phyloP scores from a whole-genome alignment of 2,797 vertebrate species.

The Mormyrops boulengeri region DNA sequence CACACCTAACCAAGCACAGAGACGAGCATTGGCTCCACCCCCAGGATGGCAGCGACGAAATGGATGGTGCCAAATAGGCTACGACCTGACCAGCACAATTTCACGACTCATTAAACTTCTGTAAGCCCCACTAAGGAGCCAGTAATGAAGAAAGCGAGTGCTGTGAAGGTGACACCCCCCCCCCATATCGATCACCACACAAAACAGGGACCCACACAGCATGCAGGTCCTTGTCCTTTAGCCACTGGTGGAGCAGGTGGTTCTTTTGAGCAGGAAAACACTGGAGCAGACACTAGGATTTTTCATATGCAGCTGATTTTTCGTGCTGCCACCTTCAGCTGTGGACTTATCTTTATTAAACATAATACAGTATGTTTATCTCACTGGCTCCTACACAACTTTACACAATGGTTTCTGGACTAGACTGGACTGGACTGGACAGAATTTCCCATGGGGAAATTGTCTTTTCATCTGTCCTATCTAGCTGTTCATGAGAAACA shows the following conservation, averaged over 20 bases:
- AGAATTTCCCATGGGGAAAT: not conserved
- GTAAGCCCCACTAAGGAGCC: conserved; percentile 37
- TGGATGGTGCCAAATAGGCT: not conserved
- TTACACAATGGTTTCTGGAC: not conserved
- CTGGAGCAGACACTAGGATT: not conserved
- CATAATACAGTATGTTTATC: not conserved
- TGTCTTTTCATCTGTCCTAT: not conserved
- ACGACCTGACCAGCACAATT: conserved; percentile 24
- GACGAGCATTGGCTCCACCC: not conserved
- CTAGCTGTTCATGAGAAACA: not conserved
- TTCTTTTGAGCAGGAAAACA: not conserved
- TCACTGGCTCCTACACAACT: not conserved
- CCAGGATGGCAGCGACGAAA: not conserved
- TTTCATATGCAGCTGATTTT: not conserved
- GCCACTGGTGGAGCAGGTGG: not conserved
- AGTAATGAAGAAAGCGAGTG: conserved; percentile 29
- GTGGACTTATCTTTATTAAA: not conserved
- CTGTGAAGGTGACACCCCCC: conserved; percentile 59
- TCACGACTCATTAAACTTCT: conserved; percentile 42
- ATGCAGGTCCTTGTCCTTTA: not conserved
- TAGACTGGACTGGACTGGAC: not conserved
- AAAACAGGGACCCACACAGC: not conserved
- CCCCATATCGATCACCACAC: conserved; percentile 47
- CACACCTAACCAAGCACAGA: not conserved
- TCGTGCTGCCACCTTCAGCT: not conserved